Percentiles rank a stretch among this genome's conserved stretches.
phyloP scores from a whole-genome alignment of 2,113 vertebrate species.

The Arothron firmamentum region DNA sequence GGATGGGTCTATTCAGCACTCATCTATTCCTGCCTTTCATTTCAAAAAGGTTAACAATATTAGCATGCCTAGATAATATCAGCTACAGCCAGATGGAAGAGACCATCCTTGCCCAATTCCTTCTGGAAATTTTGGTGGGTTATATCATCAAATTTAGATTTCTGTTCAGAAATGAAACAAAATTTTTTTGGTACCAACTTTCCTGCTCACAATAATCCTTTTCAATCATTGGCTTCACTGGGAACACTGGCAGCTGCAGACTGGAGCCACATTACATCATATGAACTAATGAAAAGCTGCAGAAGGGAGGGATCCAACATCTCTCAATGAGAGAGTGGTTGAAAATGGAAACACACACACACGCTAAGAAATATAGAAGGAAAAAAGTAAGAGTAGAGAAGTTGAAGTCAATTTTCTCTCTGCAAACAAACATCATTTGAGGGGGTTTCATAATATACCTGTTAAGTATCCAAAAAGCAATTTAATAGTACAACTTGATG shows the following conservation, averaged over 20 bases:
- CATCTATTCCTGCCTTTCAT: slow-evolving; percentile 53
- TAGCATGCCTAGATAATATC: slow-evolving; percentile 54
- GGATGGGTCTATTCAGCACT: slow-evolving; percentile 45
- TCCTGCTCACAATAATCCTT: slow-evolving; percentile 32
- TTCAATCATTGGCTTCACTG: slow-evolving; percentile 48
- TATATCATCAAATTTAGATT: too few relatives aligned
- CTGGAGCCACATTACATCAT: slow-evolving; percentile 55
- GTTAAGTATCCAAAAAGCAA: neutral
- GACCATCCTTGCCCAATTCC: neutral
- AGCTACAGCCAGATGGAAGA: slow-evolving; percentile 55
- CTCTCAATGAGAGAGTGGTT: slow-evolving; percentile 48
- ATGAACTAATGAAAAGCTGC: slow-evolving; percentile 63
- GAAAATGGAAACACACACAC: slow-evolving; percentile 23
- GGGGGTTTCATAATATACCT: slow-evolving; percentile 17
- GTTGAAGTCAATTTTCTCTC: slow-evolving; percentile 16
- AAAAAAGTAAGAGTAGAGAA: slow-evolving; percentile 12
- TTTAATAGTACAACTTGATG: too few relatives aligned
- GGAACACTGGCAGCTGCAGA: slow-evolving; percentile 54
- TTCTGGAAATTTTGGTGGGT: too few relatives aligned
- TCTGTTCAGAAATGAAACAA: too few relatives aligned
- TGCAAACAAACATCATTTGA: slow-evolving; percentile 28
- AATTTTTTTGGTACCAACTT: slow-evolving; percentile 2
- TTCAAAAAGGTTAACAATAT: slow-evolving; percentile 48
- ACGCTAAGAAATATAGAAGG: slow-evolving; percentile 30
- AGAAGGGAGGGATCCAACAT: slow-evolving; percentile 53